Conservation (phyloP, 2,113 vertebrate species). For the Sylvia atricapilla region DNA sequence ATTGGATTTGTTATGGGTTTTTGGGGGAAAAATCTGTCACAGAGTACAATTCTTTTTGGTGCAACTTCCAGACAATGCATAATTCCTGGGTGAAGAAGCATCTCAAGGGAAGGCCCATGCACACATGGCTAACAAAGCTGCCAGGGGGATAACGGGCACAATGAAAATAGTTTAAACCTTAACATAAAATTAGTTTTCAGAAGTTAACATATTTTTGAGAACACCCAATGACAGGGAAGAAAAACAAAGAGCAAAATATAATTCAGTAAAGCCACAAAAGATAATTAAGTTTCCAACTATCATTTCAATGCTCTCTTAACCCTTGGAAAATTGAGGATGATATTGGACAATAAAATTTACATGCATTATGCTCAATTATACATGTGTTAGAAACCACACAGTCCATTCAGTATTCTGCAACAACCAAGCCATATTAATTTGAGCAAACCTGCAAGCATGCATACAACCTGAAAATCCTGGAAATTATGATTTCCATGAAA, state of each 20-base stretch:
- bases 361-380: background rate
- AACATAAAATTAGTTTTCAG: background rate
- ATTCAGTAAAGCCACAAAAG: background rate
- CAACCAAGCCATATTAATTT: background rate
- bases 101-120: background rate
- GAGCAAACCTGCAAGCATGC: background rate
- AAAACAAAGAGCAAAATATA: background rate
- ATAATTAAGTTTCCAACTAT: background rate
- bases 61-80: background rate
- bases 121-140: background rate
- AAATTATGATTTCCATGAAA: background rate
- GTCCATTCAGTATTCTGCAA: background rate
- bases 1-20: background rate
- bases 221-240: background rate
- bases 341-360: background rate
- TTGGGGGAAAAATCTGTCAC: background rate
- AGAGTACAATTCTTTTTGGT: background rate
- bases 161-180: background rate
- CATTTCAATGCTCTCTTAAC: background rate
- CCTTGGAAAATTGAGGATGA: background rate
- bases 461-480: background rate
- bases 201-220: background rate
- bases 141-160: background rate
- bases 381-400: background rate
- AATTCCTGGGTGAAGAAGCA: background rate